These are phyloP conservation scores for Limnephilus auricula DNA, from an alignment of 2,888 invertebrate species.

Conservation along the genomic window DNA sequence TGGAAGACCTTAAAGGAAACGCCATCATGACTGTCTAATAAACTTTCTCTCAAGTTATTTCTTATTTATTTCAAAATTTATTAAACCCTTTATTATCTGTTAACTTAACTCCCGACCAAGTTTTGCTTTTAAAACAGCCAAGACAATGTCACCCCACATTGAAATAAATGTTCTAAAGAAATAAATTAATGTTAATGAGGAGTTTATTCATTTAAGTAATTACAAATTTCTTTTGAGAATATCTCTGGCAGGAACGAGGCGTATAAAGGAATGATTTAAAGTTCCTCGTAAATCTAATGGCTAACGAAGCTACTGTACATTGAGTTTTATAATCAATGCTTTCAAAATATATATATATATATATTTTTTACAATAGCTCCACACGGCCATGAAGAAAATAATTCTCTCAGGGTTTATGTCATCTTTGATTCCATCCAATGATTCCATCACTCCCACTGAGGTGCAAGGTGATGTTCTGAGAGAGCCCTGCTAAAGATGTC, in stretches of 20 bases:
- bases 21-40: slow-evolving; percentile 12
- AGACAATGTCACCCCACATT: background rate
- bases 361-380: too few relatives aligned
- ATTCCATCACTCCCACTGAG: too few relatives aligned
- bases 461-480: too few relatives aligned
- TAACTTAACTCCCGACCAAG: slow-evolving; percentile 12
- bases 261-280: background rate
- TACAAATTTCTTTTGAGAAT: background rate
- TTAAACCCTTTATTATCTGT: slow-evolving; percentile 30
- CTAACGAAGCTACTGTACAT: background rate
- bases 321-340: too few relatives aligned
- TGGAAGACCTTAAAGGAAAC: background rate
- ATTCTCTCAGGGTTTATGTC: too few relatives aligned
- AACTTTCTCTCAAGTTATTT: slow-evolving; percentile 8
- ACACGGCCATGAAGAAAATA: too few relatives aligned
- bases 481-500: too few relatives aligned
- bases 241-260: background rate
- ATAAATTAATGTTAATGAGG: background rate
- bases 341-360: too few relatives aligned
- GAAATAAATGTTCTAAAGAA: background rate
- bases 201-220: background rate
- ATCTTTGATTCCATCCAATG: too few relatives aligned
- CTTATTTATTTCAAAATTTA: slow-evolving; percentile 15
- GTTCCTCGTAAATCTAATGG: background rate
- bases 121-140: slow-evolving; percentile 6